Percentiles rank a stretch among this genome's conserved stretches.
Conservation (phyloP, 1,140 invertebrate genomes). For the Cephus cinctus region DNA sequence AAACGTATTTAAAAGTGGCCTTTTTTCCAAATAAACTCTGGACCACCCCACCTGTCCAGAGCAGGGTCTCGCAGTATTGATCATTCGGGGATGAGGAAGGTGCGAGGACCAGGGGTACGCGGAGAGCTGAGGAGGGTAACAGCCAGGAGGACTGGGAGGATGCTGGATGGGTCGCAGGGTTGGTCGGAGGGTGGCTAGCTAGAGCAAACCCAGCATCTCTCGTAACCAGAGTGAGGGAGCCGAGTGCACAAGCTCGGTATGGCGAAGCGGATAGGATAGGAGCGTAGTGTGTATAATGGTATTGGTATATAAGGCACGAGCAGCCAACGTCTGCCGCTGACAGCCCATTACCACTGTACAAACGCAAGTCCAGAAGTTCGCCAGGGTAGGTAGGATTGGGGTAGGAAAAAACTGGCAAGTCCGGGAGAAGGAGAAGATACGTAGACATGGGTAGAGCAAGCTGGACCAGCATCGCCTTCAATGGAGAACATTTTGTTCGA, state of each 20-base stretch:
- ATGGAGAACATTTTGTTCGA: slow-evolving; percentile 9
- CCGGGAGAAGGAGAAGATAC: neutral
- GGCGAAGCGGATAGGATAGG: slow-evolving; percentile 28
- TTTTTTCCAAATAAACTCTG: slow-evolving; percentile 14
- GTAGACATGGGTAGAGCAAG: neutral
- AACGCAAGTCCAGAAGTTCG: slow-evolving; percentile 34
- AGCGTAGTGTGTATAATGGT: slow-evolving; percentile 34
- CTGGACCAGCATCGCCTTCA: slow-evolving; percentile 2
- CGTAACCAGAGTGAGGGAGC: slow-evolving; percentile 18
- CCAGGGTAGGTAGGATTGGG: slow-evolving; percentile 22
- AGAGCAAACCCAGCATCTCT: neutral
- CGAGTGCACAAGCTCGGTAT: neutral
- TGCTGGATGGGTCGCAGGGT: slow-evolving; percentile 7
- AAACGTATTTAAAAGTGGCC: slow-evolving; percentile 5
- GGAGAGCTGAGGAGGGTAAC: slow-evolving; percentile 15
- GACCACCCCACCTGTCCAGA: slow-evolving; percentile 24
- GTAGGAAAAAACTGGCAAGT: neutral
- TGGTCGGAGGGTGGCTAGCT: neutral
- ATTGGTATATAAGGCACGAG: slow-evolving; percentile 41
- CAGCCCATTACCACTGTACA: slow-evolving; percentile 55
- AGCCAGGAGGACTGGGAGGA: slow-evolving; percentile 18
- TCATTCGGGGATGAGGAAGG: slow-evolving; percentile 24
- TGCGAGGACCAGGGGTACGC: slow-evolving; percentile 16
- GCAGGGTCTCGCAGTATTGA: slow-evolving; percentile 40
- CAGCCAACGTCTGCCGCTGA: slow-evolving; percentile 47